Evolutionary conservation across 2,888 invertebrate species (phyloP), one percentile per base, ranked within the genome.

Genomic region (Drosophila tripunctata): DNA sequence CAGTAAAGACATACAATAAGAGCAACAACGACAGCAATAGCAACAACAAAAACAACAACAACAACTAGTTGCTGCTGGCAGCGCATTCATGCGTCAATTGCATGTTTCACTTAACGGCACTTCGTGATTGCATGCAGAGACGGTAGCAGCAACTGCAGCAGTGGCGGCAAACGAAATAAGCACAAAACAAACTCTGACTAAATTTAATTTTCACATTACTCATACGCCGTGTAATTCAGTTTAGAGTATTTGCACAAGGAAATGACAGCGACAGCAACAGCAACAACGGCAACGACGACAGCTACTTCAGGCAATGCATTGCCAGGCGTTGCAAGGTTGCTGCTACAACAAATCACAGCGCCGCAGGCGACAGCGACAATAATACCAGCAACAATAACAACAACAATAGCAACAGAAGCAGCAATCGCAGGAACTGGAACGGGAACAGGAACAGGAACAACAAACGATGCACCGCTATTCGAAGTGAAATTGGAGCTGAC

Each of bases 401-500:
- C 62, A 19, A 10, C 52, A 63, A 30, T 54, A 24, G n/a, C 62
- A 19, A 8, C 55, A 52, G 38, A 56, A 48, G 48, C 67, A 60
- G 21, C 50, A 51, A 63, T 63, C 57, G 50, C 69, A 57, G 15
- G 43, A 41, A 8, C 66, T 47, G 55, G 48, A 43, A 30, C 63
- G 51, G 10, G 43, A 61, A 30, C 54, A 19, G 15, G 58, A 21
- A 15, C 54, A 47, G 47, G 60, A 48, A 54, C 68, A 60, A 40
- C 56, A 54, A 77, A 66, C 75, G 77, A 73, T 86, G 62, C 75
- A 60, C 96, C 98, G 1, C 93, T 98, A 48, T 94, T 97, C 91
- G 95, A 96, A 92, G 93, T 97, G 8, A 92, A 93, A 63, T 93
- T 97, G 71, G 94, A 95, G 88, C 92, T 97, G 30, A 93, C 93